Evolutionary conservation across 2,888 invertebrate species (phyloP), one percentile per base, ranked within the genome.

Genomic region (Melitaea athalia): DNA sequence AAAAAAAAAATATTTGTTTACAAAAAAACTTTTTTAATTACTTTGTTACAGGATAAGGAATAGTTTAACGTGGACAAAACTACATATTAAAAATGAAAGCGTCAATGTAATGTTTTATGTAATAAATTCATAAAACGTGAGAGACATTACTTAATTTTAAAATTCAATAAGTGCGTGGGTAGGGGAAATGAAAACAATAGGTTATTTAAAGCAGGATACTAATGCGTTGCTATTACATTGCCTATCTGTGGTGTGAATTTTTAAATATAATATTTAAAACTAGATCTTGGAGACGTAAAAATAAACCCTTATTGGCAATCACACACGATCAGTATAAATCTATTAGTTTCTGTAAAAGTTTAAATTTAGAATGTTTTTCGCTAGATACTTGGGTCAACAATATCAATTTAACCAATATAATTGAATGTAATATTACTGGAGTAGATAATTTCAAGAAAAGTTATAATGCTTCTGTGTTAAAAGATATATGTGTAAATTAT

Each of bases 171-270:
- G 65, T 65, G 63, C 60, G 24, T 59, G 38, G 63, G 53, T 61
- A 70, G 53, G 70, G 73, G 73, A 74, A 73, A 74, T 70, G 70
- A 33, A 69, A 69, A 74, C 74, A 74, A 74, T 74, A 60, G 74
- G 67, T 70, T 70, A 71, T 73, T 73, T 73, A 75, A 72, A 72
- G 68, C 71, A 72, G 74, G 72, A 74, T 74, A 74, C 71, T 65
- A 68, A 66, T 64, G 66, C 59, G 50, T 63, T 68, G 63, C 67
- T 69, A 60, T 66, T 67, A 59, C 61, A 67, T 70, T 71, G 61
- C 38, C 60, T 17, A 15, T 45, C 33, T 60, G 38, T n/a, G 60
- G 14, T 12, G 33, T 53, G 60, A 60, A 65, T 57, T 57, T 42
- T 38, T 42, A 57, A 57, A 57, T 14, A 55, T 31, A 53, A n/a